Percentiles rank a stretch among this genome's conserved stretches.
Conservation (phyloP, 2,113 vertebrate genomes). For the Strix uralensis region DNA sequence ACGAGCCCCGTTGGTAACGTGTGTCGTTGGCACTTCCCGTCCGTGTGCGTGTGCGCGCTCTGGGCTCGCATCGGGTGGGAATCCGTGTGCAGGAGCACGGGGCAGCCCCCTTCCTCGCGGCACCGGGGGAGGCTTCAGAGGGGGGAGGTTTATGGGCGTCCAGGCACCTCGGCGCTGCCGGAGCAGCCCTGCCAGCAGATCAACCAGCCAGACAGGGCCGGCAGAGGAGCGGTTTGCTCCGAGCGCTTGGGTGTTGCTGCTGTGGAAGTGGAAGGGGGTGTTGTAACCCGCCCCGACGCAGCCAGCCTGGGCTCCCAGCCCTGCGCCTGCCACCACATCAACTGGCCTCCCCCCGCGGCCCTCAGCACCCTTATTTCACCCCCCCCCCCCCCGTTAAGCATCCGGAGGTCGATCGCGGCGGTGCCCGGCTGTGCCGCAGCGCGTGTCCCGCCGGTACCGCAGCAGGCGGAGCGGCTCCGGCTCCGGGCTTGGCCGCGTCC, state of each 20-base stretch:
- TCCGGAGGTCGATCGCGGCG: accelerated
- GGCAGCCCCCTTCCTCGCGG: background rate
- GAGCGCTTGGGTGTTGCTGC: slow-evolving; percentile 40
- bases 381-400: background rate
- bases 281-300: background rate
- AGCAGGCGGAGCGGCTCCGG: background rate
- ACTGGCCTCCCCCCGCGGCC: background rate
- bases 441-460: background rate
- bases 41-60: background rate
- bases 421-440: background rate
- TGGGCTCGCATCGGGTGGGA: accelerated
- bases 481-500: background rate
- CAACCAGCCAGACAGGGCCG: slow-evolving; percentile 33
- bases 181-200: slow-evolving; percentile 14
- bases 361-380: accelerated
- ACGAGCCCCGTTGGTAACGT: no score
- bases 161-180: background rate
- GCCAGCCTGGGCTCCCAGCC: background rate
- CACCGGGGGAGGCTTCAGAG: accelerated
- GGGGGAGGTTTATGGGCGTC: background rate
- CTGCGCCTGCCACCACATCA: accelerated
- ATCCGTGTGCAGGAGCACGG: accelerated
- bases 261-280: background rate
- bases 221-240: background rate
- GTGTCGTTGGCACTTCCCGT: no score